These are phyloP conservation scores for Acleris sparsana DNA, from an alignment of 2,888 invertebrate genomes.

Conservation along the genomic window DNA sequence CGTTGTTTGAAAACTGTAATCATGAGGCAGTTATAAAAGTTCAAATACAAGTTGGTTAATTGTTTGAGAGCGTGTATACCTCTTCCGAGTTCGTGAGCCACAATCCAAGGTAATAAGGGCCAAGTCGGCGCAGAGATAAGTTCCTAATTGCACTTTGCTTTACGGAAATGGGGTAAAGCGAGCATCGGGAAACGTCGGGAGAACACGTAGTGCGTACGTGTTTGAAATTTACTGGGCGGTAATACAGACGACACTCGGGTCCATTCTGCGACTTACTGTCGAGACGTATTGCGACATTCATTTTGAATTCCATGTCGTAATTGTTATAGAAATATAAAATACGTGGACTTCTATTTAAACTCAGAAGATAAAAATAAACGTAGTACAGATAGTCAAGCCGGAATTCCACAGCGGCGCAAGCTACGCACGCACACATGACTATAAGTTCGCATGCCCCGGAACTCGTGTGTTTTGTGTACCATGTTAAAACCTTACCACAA, in stretches of 20 bases:
- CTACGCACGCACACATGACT: no score
- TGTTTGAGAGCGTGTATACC: conserved; percentile 13
- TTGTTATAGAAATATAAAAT: no score
- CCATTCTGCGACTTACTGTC: not conserved
- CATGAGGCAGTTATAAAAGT: conserved; percentile 4
- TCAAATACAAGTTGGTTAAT: conserved; percentile 11
- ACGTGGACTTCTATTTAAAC: no score
- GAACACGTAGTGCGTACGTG: conserved; percentile 68
- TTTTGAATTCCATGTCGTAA: no score
- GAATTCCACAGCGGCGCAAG: no score
- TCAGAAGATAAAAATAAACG: no score
- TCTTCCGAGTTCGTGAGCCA: conserved; percentile 17
- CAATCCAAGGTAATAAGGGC: conserved; percentile 45
- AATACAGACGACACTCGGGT: conserved; percentile 55
- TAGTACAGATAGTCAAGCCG: no score
- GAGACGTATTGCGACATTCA: no score
- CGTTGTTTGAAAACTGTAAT: not conserved
- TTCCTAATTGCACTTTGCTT: conserved; percentile 74
- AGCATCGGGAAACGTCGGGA: conserved; percentile 53
- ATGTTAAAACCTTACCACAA: not conserved
- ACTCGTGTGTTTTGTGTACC: not conserved
- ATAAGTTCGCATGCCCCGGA: no score
- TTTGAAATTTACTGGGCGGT: conserved; percentile 61
- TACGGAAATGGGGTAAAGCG: conserved; percentile 66
- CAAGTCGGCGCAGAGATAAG: conserved; percentile 64